phyloP scores from a whole-genome alignment of 2,113 vertebrate genomes.

The Percina caprodes region DNA sequence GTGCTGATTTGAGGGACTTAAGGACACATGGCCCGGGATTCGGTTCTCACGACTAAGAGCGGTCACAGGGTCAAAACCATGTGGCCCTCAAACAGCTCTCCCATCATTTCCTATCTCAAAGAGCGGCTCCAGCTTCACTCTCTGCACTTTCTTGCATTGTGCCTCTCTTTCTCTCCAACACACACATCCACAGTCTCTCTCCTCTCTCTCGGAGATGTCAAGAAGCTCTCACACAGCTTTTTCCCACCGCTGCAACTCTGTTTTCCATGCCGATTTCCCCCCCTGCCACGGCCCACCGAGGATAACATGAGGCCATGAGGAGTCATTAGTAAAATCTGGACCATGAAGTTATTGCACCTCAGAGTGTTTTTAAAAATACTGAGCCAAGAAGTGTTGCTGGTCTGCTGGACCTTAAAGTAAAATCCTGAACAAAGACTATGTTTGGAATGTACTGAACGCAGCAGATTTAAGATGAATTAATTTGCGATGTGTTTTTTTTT shows the following conservation, averaged over 20 bases:
- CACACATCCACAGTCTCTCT: constrained; percentile 1
- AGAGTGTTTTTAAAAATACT: constrained; percentile 59
- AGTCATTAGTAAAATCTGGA: constrained; percentile 65
- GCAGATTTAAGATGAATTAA: neutral
- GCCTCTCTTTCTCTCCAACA: neutral
- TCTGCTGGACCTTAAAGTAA: constrained; percentile 46
- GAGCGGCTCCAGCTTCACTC: constrained; percentile 39
- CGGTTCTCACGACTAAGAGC: constrained; percentile 73
- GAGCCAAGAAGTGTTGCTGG: constrained; percentile 50
- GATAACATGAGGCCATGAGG: constrained; percentile 57
- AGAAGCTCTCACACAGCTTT: constrained; percentile 39
- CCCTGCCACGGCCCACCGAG: constrained; percentile 28
- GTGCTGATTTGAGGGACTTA: constrained; percentile 40
- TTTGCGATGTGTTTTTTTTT: neutral
- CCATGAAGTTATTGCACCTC: constrained; percentile 65
- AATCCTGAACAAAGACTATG: neutral
- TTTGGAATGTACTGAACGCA: neutral
- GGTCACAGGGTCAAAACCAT: constrained; percentile 66
- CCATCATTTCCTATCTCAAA: constrained; percentile 59
- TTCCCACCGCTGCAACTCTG: constrained; percentile 58
- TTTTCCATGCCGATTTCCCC: constrained; percentile 47
- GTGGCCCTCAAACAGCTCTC: constrained; percentile 55
- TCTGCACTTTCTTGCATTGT: neutral
- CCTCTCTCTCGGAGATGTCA: constrained; percentile 46
- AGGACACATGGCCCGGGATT: constrained; percentile 53